Evolutionary conservation across 2,797 vertebrate genomes (phyloP).

Genomic region (Aldrovandia affinis): DNA sequence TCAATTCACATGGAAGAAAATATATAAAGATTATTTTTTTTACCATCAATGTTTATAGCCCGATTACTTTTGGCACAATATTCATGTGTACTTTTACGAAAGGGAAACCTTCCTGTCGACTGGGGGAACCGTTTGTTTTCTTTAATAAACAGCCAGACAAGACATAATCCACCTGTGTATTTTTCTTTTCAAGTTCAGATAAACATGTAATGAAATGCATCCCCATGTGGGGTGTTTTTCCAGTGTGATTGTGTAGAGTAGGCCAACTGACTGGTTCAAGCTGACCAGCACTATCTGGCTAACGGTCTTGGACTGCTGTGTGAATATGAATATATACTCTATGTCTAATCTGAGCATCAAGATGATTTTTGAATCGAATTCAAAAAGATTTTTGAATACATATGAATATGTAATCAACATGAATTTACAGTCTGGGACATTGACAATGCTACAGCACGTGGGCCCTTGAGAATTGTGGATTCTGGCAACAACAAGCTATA

Average conservation of each 20-base stretch:
- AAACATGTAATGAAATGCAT: neutral
- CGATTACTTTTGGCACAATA: slow-evolving; percentile 28
- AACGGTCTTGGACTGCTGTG: neutral
- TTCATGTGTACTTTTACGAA: slow-evolving; percentile 15
- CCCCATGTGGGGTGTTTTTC: neutral
- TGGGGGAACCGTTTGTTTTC: slow-evolving; percentile 36
- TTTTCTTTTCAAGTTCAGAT: slow-evolving; percentile 38
- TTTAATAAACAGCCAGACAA: slow-evolving; percentile 39
- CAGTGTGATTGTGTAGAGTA: neutral
- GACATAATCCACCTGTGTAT: slow-evolving; percentile 30
- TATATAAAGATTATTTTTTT: neutral
- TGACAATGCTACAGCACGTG: no score
- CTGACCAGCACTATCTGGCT: neutral
- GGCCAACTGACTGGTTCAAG: neutral
- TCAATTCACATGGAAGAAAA: slow-evolving; percentile 27
- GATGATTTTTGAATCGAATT: no score
- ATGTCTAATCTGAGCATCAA: neutral
- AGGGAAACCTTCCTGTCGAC: slow-evolving; percentile 13
- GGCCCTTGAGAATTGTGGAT: neutral
- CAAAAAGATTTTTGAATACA: neutral
- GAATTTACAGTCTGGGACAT: no score
- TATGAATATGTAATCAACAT: neutral
- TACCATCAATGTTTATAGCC: slow-evolving; percentile 18
- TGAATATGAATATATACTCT: no score
- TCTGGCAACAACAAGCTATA: neutral